A percentile compares a stretch with the other conserved stretches of the same genome.
phyloP scores from a whole-genome alignment of 2,113 vertebrate species.

The Motacilla tschutschensis region DNA sequence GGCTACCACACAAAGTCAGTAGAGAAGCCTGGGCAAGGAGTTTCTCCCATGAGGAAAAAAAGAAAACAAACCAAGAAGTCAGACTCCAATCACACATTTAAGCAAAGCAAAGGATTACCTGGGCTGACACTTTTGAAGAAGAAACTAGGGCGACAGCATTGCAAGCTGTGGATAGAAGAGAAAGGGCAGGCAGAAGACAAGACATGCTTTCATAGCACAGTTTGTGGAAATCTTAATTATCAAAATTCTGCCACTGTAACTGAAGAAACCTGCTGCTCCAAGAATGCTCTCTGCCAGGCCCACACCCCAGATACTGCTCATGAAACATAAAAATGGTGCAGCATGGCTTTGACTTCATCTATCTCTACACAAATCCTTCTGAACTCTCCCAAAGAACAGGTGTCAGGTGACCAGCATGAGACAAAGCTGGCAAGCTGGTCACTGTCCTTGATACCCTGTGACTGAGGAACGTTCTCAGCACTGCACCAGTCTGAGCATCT shows the following conservation, averaged over 20 bases:
- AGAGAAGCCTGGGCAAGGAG: not conserved
- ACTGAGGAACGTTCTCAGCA: not conserved
- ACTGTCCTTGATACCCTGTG: accelerated
- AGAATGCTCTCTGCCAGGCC: not conserved
- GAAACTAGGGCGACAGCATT: not conserved
- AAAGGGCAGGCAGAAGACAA: not conserved
- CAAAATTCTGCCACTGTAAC: not conserved
- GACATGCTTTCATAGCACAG: accelerated
- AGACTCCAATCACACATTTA: not conserved
- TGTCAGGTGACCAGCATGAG: not conserved
- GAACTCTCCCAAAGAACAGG: not conserved
- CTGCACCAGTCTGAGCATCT: not conserved
- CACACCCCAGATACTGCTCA: not conserved
- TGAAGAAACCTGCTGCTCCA: not conserved
- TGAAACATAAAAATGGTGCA: not conserved
- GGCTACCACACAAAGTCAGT: not conserved
- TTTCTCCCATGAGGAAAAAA: not conserved
- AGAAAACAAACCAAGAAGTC: not conserved
- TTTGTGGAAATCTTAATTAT: not conserved
- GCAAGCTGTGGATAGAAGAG: not conserved
- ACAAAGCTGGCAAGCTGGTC: not conserved
- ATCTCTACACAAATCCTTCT: not conserved
- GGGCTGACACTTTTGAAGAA: not conserved
- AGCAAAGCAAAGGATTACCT: not conserved
- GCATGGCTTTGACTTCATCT: not conserved